Evolutionary conservation across 2,113 vertebrate genomes (phyloP).

Genomic region (Callocephalon fimbriatum): DNA sequence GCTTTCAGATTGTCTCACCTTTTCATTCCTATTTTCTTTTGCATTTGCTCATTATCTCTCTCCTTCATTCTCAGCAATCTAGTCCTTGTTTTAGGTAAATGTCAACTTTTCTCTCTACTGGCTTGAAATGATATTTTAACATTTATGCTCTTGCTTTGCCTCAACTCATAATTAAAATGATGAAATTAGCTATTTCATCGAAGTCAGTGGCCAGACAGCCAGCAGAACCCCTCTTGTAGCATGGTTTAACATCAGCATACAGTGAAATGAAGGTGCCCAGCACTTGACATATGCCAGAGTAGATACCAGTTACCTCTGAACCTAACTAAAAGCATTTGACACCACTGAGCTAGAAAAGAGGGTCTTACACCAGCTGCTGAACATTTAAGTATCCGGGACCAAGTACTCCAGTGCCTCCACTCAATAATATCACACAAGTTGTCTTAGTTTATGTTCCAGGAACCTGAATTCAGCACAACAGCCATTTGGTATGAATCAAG

Average conservation of each 20-base stretch:
- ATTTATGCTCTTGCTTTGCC: constrained; percentile 33
- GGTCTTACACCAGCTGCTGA: neutral
- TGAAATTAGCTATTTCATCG: constrained; percentile 45
- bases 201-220: constrained; percentile 14
- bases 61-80: constrained; percentile 38
- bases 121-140: constrained; percentile 59
- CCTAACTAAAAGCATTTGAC: neutral
- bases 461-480: neutral
- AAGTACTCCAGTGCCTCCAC: neutral
- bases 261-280: neutral
- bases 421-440: neutral
- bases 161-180: constrained; percentile 47
- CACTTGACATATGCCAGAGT: neutral
- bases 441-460: neutral
- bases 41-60: constrained; percentile 49
- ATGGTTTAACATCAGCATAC: constrained; percentile 13
- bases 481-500: neutral
- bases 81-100: constrained; percentile 58
- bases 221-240: neutral
- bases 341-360: neutral
- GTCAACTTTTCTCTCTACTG: constrained; percentile 51
- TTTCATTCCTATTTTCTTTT: constrained; percentile 48
- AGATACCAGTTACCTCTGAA: neutral
- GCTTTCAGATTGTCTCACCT: constrained; percentile 48
- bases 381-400: neutral